A percentile compares a stretch with the other conserved stretches of the same genome.
Conservation (phyloP, 2,888 invertebrate genomes). For the Drosophila nr. perissopoda region DNA sequence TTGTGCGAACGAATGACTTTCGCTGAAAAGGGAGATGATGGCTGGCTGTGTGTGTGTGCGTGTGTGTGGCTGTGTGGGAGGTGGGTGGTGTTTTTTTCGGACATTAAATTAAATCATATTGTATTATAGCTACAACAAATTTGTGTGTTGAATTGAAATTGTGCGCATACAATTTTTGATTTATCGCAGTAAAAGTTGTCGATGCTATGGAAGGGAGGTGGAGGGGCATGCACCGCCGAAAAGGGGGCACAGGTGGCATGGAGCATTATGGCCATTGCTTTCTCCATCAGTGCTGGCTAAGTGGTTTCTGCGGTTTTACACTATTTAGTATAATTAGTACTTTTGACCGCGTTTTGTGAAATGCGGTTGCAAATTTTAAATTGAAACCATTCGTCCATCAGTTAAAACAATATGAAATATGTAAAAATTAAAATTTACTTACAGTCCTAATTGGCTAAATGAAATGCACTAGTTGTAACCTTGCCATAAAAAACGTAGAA, state of each 20-base stretch:
- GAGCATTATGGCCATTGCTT: constrained; percentile 4
- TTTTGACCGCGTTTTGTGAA: constrained; percentile 76
- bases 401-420: constrained; percentile 15
- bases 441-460: constrained; percentile 9
- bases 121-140: constrained; percentile 37
- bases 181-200: constrained; percentile 49
- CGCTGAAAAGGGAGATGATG: constrained; percentile 12
- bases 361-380: constrained; percentile 57
- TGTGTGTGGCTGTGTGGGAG: background rate
- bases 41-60: background rate
- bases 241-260: constrained; percentile 3
- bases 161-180: constrained; percentile 66
- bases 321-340: constrained; percentile 82
- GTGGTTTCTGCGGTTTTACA: constrained; percentile 75
- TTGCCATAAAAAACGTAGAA: background rate
- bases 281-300: constrained; percentile 55
- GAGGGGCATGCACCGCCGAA: background rate
- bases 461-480: background rate
- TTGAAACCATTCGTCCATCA: constrained; percentile 6
- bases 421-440: constrained; percentile 10
- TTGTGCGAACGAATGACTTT: constrained; percentile 46
- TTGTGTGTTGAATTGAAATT: constrained; percentile 71
- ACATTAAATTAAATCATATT: constrained; percentile 74
- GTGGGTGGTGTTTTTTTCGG: background rate
- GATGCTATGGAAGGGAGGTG: background rate